Conservation (phyloP, 2,888 invertebrate genomes). For the Orchesellides sinensis region DNA sequence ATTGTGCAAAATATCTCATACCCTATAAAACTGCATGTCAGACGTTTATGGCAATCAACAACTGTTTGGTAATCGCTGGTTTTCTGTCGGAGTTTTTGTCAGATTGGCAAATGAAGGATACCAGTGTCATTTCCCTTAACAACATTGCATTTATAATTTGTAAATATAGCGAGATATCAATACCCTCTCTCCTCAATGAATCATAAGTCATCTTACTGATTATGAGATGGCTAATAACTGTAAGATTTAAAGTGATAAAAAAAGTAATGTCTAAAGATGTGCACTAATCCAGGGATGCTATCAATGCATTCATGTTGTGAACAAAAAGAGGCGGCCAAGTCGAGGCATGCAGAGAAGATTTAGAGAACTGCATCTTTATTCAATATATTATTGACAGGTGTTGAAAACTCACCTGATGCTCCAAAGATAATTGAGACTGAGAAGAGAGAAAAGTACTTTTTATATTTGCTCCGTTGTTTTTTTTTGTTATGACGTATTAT, state of each 20-base stretch:
- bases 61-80: slow-evolving; percentile 21
- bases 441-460: neutral
- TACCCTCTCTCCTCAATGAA: slow-evolving; percentile 40
- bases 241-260: neutral
- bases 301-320: neutral
- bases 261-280: neutral
- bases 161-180: too few relatives aligned
- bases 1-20: too few relatives aligned
- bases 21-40: too few relatives aligned
- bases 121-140: too few relatives aligned
- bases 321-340: neutral
- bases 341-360: neutral
- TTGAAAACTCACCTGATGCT: too few relatives aligned
- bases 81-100: too few relatives aligned
- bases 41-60: slow-evolving; percentile 2
- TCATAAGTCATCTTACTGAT: slow-evolving; percentile 44
- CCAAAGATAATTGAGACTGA: neutral
- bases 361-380: neutral
- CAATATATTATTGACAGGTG: slow-evolving; percentile 16
- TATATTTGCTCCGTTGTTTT: too few relatives aligned
- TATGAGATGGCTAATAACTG: slow-evolving; percentile 3
- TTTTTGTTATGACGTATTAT: slow-evolving; percentile 21
- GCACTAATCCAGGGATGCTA: too few relatives aligned
- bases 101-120: too few relatives aligned
- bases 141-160: too few relatives aligned